Conservation (phyloP, 2,888 invertebrate genomes). For the Leptothorax acervorum region DNA sequence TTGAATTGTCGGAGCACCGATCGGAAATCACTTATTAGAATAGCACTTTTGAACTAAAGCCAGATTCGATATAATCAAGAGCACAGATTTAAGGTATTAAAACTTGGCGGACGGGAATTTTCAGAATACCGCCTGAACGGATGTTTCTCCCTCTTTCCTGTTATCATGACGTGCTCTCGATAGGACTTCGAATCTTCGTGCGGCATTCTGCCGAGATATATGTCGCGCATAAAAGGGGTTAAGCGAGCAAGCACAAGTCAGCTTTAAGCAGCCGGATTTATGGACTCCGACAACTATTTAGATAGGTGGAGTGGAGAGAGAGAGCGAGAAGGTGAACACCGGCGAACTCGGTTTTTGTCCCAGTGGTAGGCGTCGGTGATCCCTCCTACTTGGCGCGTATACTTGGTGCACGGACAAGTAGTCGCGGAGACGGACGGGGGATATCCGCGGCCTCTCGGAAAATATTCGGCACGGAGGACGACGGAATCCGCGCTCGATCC, state of each 20-base stretch:
- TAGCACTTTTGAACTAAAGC: not conserved
- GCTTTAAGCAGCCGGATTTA: conserved; percentile 80
- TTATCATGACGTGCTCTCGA: conserved; percentile 27
- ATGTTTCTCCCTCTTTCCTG: not conserved
- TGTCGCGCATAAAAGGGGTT: conserved; percentile 47
- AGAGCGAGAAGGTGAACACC: conserved; percentile 49
- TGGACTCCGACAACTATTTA: conserved; percentile 82
- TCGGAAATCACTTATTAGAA: conserved; percentile 20
- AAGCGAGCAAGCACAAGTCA: conserved; percentile 59
- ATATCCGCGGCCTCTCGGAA: conserved; percentile 21
- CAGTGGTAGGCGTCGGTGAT: conserved; percentile 21
- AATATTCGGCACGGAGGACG: conserved; percentile 59
- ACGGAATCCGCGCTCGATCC: conserved; percentile 20
- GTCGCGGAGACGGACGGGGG: not conserved
- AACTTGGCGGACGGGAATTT: not conserved
- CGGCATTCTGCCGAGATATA: not conserved
- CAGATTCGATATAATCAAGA: conserved; percentile 9
- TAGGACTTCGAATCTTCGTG: conserved; percentile 47
- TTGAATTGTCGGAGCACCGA: not conserved
- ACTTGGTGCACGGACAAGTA: conserved; percentile 33
- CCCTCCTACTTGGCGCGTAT: conserved; percentile 4
- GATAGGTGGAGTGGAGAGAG: conserved; percentile 75
- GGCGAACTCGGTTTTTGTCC: conserved; percentile 71
- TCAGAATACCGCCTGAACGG: not conserved
- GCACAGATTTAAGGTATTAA: conserved; percentile 2